Evolutionary conservation across 1,140 invertebrate species (phyloP).

Genomic region (Drosophila micromelanica): DNA sequence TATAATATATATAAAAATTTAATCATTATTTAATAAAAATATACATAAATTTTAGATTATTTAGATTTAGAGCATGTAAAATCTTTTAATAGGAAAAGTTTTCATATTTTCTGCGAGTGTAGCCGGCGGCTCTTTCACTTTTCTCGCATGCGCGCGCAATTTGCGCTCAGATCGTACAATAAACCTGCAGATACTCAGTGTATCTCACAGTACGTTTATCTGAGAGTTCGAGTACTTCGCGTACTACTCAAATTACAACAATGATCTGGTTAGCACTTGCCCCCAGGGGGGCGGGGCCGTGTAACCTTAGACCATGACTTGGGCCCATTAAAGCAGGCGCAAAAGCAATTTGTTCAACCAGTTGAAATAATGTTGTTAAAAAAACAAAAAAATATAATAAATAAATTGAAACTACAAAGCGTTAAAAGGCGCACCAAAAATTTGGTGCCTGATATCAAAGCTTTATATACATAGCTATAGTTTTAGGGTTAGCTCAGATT

Average conservation of each 20-base stretch:
- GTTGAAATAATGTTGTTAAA: constrained; percentile 66
- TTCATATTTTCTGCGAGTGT: constrained; percentile 24
- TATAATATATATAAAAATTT: too few species aligned
- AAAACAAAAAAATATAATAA: constrained; percentile 26
- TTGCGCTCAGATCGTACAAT: constrained; percentile 40
- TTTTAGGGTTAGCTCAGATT: constrained; percentile 4
- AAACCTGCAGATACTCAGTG: constrained; percentile 15
- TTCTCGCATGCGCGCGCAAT: constrained; percentile 32
- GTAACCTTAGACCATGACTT: constrained; percentile 72
- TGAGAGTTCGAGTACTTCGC: constrained; percentile 44
- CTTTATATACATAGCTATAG: background rate
- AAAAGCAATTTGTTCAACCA: constrained; percentile 58
- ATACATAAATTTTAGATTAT: too few species aligned
- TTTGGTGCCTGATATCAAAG: constrained; percentile 8
- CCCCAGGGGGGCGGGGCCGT: background rate
- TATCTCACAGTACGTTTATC: background rate
- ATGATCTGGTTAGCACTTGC: background rate
- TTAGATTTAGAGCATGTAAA: too few species aligned
- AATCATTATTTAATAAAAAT: too few species aligned
- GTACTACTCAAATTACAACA: constrained; percentile 63
- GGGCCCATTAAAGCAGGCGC: constrained; percentile 57
- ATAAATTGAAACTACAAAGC: constrained; percentile 74
- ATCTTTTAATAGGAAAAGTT: background rate
- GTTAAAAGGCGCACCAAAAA: constrained; percentile 53
- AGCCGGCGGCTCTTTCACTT: constrained; percentile 44